Evolutionary conservation across 64 coral and sea anemone genomes (phyloP), one percentile per base, ranked within the genome.

Genomic region (Pocillopora damicornis): DNA sequence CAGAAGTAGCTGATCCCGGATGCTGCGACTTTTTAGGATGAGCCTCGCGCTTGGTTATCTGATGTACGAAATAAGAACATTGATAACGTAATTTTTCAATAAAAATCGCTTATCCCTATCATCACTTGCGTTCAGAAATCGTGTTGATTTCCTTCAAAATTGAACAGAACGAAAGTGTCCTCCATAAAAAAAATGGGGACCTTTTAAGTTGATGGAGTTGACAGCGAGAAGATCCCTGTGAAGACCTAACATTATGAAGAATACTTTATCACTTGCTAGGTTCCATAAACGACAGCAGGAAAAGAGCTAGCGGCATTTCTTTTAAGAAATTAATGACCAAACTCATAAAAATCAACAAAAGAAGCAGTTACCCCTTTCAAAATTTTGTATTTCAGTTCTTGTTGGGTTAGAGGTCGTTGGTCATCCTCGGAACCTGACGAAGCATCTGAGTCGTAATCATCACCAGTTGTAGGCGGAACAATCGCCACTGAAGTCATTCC

Each of bases 351-450:
- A 51, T 51, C 7, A 13, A 30, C 0, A 42, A 86, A 71, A 17
- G 37, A 86, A 64, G n/a, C 61, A 5, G 12, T 86, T 83, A 98
- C 96, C 88, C 97, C 93, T 84, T 91, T 99, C 88, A 99, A 95
- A 66, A 99, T 99, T 75, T 90, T 99, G 90, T 99, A 93, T 71
- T 99, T 99, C 87, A 99, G 88, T 81, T 99, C 97, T 88, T 86
- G 35, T 74, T 95, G 90, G 66, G 97, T 99, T 13, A 99, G 83
- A 36, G 97, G 97, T 75, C 97, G 79, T 80, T 79, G 88, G 60
- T 95, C 97, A 15, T 99, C 97, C 1, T 99, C 97, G 57, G 82
- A 93, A 36, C 86, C 95, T 15, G 93, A 90, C 20, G 91, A 89
- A 15, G 76, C 93, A 76, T 98, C 92, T 16, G 85, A 93, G 22